A percentile compares a stretch with the other conserved stretches of the same genome.
These are phyloP conservation scores for Xestia rhomboidea DNA, from an alignment of 2,888 invertebrate species.

Conservation along the genomic window DNA sequence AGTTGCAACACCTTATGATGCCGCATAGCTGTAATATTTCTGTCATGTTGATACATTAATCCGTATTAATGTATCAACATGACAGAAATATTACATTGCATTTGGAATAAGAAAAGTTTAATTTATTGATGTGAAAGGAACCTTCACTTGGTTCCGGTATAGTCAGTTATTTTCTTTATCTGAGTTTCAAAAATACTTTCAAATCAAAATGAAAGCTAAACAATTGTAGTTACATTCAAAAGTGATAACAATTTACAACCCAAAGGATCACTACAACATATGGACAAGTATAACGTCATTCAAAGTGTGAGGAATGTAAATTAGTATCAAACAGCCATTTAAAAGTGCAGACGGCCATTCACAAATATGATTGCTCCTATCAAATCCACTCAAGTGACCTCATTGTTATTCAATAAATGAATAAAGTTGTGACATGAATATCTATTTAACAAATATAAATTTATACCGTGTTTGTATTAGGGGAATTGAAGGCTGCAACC, in stretches of 20 bases:
- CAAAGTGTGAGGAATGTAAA: slow-evolving; percentile 46
- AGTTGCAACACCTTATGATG: slow-evolving; percentile 35
- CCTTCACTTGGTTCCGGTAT: background rate
- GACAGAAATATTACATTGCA: too few relatives aligned
- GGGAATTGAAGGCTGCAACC: slow-evolving; percentile 54
- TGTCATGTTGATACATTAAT: slow-evolving; percentile 52
- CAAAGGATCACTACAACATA: background rate
- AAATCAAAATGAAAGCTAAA: background rate
- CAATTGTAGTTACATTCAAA: background rate
- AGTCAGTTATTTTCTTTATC: background rate
- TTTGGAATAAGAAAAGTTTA: slow-evolving; percentile 11
- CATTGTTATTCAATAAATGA: slow-evolving; percentile 67
- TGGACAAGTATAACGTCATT: slow-evolving; percentile 8
- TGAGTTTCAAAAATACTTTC: background rate
- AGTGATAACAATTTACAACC: slow-evolving; percentile 4
- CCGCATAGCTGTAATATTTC: slow-evolving; percentile 46
- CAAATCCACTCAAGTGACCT: slow-evolving; percentile 51
- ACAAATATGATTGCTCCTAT: slow-evolving; percentile 55
- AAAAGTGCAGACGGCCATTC: slow-evolving; percentile 48
- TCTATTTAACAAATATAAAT: slow-evolving; percentile 41
- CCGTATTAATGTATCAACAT: too few relatives aligned
- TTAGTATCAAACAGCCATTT: slow-evolving; percentile 40
- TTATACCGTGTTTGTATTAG: slow-evolving; percentile 40
- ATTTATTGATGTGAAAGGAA: slow-evolving; percentile 19
- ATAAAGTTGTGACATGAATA: slow-evolving; percentile 66